Evolutionary conservation across 2,113 vertebrate genomes (phyloP), one percentile per base, ranked within the genome.

Genomic region (Carassius carassius): DNA sequence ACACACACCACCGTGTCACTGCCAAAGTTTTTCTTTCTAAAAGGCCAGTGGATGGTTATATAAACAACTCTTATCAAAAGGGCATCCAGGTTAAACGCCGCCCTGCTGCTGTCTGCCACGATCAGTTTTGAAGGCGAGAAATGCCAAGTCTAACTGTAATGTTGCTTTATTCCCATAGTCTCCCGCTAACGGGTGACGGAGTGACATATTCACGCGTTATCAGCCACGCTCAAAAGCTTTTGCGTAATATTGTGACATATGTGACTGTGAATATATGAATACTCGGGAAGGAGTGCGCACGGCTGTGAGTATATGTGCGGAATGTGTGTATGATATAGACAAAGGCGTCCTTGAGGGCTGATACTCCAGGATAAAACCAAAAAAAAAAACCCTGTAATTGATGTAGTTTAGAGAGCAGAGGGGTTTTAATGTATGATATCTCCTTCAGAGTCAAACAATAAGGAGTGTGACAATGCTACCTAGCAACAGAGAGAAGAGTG

Each of bases 291-390:
- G 67, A 62, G 65, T 44, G 54, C 17, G n/a, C 3, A 25, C 8
- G 10, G 56, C 19, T 86, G 70, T 56, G 56, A 17, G 73, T 47
- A 32, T 1, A 32, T n/a, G 44, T 47, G 41, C 8, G 44, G 47
- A 41, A 63, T 72, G 17, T 16, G 6, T 58, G 10, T 78, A 56
- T 78, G 77, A 56, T 21, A 13, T 5, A 21, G 41, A 75, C 60
- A 11, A 41, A 25, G 58, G 60, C 17, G 74, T 86, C 70, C 84
- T 82, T 86, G 70, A 86, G 47, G 81, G 25, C 17, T 60, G 47
- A 62, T 79, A 81, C 85, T 81, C 79, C 44, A 82, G 85, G 79
- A 86, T 81, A 29, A 69, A 82, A 56, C 69, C 85, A 76, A 82
- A 82, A 69, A 82, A 82, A 69, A 72, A 86, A 76, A 86, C 49